These are phyloP conservation scores for Paradisaea rubra DNA, from an alignment of 2,113 vertebrate genomes.

Conservation along the genomic window DNA sequence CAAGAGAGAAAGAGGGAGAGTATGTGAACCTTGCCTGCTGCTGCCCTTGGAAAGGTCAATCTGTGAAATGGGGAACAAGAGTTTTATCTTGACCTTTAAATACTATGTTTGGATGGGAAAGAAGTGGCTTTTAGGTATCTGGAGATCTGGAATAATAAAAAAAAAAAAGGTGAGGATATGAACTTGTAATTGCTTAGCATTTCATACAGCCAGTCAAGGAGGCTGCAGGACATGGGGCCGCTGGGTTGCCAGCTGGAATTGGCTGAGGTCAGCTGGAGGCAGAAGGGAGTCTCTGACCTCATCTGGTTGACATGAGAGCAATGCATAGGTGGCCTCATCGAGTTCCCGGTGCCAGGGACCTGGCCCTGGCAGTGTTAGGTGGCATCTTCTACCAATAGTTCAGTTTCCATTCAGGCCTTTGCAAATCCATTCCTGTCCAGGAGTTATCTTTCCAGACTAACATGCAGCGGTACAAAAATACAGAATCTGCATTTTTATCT, in stretches of 20 bases:
- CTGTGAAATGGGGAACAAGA: background rate
- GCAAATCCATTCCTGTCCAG: background rate
- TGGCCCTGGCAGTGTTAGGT: background rate
- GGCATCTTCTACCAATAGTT: background rate
- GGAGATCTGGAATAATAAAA: background rate
- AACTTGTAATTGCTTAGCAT: background rate
- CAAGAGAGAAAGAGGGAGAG: background rate
- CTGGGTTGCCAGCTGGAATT: background rate
- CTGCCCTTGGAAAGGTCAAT: slow-evolving; percentile 26
- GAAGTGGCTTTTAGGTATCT: background rate
- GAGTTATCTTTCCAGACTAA: background rate
- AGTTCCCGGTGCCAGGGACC: background rate
- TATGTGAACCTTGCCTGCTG: background rate
- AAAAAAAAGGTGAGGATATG: background rate
- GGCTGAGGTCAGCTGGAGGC: slow-evolving; percentile 17
- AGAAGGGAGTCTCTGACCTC: slow-evolving; percentile 45
- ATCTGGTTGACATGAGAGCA: background rate
- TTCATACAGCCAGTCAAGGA: background rate
- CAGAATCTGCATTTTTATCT: background rate
- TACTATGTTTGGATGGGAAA: background rate
- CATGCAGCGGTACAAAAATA: background rate
- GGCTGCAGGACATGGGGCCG: accelerated
- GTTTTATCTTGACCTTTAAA: slow-evolving; percentile 41
- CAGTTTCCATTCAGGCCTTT: background rate
- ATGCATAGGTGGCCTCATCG: slow-evolving; percentile 33